A percentile compares a stretch with the other conserved stretches of the same genome.
These are phyloP conservation scores for Gibbula magus DNA, from an alignment of 2,888 invertebrate genomes.

Conservation along the genomic window DNA sequence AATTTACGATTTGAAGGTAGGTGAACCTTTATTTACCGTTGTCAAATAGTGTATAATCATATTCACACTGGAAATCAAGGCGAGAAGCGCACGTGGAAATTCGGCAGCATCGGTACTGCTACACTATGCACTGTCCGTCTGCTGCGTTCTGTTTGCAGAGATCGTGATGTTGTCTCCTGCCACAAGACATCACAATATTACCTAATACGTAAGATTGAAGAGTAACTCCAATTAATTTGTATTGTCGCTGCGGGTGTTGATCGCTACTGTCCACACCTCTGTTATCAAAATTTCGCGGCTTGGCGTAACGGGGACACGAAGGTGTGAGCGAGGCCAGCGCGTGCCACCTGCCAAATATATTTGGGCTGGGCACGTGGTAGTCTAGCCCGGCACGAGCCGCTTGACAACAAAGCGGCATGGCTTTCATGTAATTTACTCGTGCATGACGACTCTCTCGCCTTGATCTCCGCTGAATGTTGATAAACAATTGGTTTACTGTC, in stretches of 20 bases:
- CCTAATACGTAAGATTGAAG: background rate
- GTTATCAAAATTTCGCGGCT: constrained; percentile 17
- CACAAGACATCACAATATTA: background rate
- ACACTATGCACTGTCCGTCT: background rate
- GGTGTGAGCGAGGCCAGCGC: constrained; percentile 25
- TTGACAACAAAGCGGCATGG: constrained; percentile 23
- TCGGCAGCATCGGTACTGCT: background rate
- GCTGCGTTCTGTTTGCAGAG: background rate
- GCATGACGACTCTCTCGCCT: constrained; percentile 7
- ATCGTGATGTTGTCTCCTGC: background rate
- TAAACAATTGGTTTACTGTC: background rate
- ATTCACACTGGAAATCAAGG: background rate
- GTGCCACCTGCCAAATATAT: constrained; percentile 38
- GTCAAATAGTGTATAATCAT: background rate
- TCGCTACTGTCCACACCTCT: background rate
- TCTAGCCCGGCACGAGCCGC: constrained; percentile 16
- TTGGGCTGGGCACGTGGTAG: background rate
- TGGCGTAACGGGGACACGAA: background rate
- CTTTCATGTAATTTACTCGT: constrained; percentile 3
- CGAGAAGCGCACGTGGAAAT: background rate
- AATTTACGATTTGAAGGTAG: constrained; percentile 6
- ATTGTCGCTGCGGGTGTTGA: background rate
- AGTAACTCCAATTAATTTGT: background rate
- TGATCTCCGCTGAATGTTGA: background rate
- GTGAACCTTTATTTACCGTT: constrained; percentile 7